These are phyloP conservation scores for Bombus sylvicola DNA, from an alignment of 1,140 invertebrate genomes.

Conservation along the genomic window DNA sequence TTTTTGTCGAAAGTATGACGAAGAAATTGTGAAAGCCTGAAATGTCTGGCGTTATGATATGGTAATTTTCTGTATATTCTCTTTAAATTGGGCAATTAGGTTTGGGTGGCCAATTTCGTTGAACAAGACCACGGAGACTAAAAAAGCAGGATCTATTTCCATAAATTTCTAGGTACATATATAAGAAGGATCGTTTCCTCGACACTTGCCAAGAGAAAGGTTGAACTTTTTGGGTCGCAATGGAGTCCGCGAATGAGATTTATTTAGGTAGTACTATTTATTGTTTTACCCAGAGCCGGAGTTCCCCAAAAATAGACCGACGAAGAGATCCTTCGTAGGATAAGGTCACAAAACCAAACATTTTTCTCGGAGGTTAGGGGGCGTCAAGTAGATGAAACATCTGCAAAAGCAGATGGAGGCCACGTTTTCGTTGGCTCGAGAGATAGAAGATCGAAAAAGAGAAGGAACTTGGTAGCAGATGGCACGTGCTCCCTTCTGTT, in stretches of 20 bases:
- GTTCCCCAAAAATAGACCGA: not conserved
- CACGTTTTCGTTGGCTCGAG: slow-evolving; percentile 38
- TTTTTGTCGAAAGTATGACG: not conserved
- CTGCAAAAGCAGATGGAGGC: slow-evolving; percentile 66
- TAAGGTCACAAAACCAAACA: slow-evolving; percentile 37
- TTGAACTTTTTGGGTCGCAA: not conserved
- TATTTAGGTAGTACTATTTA: slow-evolving; percentile 39
- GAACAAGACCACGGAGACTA: not conserved
- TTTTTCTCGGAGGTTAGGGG: slow-evolving; percentile 33
- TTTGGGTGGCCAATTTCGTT: not conserved
- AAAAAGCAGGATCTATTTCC: not conserved
- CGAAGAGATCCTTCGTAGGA: slow-evolving; percentile 24
- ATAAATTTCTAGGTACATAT: not conserved
- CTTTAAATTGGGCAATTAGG: not conserved
- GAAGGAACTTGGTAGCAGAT: slow-evolving; percentile 44
- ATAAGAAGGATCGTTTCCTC: not conserved
- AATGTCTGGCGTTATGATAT: not conserved
- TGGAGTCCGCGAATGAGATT: slow-evolving; percentile 2
- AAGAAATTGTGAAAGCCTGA: not conserved
- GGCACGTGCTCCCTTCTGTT: slow-evolving; percentile 52
- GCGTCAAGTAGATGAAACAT: slow-evolving; percentile 57
- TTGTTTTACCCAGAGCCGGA: slow-evolving; percentile 29
- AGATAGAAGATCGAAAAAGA: slow-evolving; percentile 42
- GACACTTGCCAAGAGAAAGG: not conserved
- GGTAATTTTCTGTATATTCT: not conserved